Evolutionary conservation across 30 jellyfish, hydroid and myxozoan genomes (phyloP), one percentile per base, ranked within the genome.

Genomic region (Clytia hemisphaerica): DNA sequence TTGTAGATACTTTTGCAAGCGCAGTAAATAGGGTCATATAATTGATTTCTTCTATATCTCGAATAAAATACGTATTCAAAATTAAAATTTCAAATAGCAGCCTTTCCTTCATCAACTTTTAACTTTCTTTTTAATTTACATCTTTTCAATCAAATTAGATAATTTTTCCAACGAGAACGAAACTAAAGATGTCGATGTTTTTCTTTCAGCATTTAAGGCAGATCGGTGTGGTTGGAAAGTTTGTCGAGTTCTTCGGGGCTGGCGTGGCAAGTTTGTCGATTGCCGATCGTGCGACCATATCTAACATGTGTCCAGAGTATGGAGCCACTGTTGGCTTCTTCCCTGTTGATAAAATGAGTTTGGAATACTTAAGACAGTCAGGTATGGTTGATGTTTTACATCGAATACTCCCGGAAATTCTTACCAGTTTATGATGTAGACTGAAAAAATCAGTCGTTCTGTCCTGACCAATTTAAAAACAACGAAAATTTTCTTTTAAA

Each of bases 281-380:
- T 0, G 98, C 98, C 15, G 98, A 89, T 57, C 85, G 98, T 0
- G 98, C 98, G 2, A 89, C 98, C 16, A 89, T 89, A 36, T 76
- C 98, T 0, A 89, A 89, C 78, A 89, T 89, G 98, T 81, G 95
- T 47, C 98, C 98, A 22, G 98, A 89, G 55, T 89, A 89, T 54
- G 98, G 98, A 4, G 98, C 98, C 1, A 80, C 95, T 37, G 95
- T 81, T 61, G 98, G 98, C 0, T 80, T 75, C 67, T 89, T 89
- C 45, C 98, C 98, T 22, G 93, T 82, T 31, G 98, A 89, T 81
- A 79, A 80, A 72, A 73, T 75, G 85, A 80, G 94, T n/a, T 35
- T 89, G 35, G 24, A 37, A 44, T 89, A 89, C 53, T 58, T 89
- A 40, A 58, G 37, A 37, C 95, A 80, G 44, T 82, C 98, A 40